Base-by-base conservation (phyloP, 2,888 invertebrate genomes). In the Saturnia pavonia region DNA sequence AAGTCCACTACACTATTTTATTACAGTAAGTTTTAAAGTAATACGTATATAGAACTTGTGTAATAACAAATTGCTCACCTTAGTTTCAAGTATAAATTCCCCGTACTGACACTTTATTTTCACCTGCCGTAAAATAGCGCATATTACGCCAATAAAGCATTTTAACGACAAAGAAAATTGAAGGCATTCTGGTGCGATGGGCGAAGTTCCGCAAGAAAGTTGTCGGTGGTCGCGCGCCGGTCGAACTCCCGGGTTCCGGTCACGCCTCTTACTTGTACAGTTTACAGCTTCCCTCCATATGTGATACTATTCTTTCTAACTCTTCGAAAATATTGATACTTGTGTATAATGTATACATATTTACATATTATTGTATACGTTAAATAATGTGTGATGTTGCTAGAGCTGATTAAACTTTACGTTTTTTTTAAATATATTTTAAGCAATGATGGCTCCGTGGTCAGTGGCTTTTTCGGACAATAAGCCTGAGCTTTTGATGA, bases 71-170 rank as follows among this genome's bases (percentile, higher is more conserved):
- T 65, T 65, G 65, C 19, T 65, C 65, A 54, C 7, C 54, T 54
- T 54, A 54, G 70, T 70, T 69, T 67, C 54, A 54, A 40, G 27
- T 51, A 70, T 70, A 67, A 70, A 70, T 67, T 51, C 43, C 19
- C 42, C 51, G 67, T 67, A 70, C 42, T 54, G 51, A 66, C 66
- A 67, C 70, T 66, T 70, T 73, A 81, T 78, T 82, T 81, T 80
- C 78, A 76, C 74, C 76, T 77, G 72, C 73, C 77, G 73, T 80
- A 80, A 80, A 77, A 80, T 78, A 78, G 76, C 79, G 80, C 81
- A 83, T 84, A 85, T 86, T 84, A 81, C 80, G 78, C 79, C 84
- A 83, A 82, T 84, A 85, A 86, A 86, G 82, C 82, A 85, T 85
- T 86, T 82, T 83, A 85, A 82, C 80, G 78, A 80, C 78, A 82